Conservation (phyloP, 2,113 vertebrate genomes). For the Actenoides hombroni region DNA sequence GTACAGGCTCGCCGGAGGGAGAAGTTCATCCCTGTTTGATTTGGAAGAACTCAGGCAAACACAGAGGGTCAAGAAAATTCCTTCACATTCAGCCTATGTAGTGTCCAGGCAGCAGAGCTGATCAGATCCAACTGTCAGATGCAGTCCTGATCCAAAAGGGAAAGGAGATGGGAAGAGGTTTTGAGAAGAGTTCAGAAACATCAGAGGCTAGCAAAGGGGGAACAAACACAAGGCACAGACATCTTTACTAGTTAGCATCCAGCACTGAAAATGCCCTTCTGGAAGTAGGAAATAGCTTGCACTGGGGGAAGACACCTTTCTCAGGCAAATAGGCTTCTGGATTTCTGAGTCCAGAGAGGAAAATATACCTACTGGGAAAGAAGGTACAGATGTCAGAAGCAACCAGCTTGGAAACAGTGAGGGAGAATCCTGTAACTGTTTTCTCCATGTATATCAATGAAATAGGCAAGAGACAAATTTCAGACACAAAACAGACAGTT, state of each 20-base stretch:
- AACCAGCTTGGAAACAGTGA: not conserved
- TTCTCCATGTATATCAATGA: not conserved
- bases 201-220: not conserved
- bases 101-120: not conserved
- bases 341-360: not conserved
- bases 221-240: not conserved
- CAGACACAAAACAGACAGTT: not conserved
- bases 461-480: not conserved
- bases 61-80: not conserved
- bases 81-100: not conserved
- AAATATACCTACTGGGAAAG: not conserved
- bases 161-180: not conserved
- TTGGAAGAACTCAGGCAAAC: not conserved
- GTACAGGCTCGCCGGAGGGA: not conserved
- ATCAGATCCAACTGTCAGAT: not conserved
- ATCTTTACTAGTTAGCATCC: accelerated
- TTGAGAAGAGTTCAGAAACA: not conserved
- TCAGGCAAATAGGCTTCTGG: not conserved
- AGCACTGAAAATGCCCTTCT: not conserved
- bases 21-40: not conserved
- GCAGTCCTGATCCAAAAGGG: not conserved
- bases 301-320: not conserved
- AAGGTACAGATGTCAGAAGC: not conserved
- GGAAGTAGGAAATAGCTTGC: not conserved
- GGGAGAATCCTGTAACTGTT: not conserved